Base-by-base conservation (phyloP, 2,113 vertebrate genomes). In the Acrocephalus kingi region DNA sequence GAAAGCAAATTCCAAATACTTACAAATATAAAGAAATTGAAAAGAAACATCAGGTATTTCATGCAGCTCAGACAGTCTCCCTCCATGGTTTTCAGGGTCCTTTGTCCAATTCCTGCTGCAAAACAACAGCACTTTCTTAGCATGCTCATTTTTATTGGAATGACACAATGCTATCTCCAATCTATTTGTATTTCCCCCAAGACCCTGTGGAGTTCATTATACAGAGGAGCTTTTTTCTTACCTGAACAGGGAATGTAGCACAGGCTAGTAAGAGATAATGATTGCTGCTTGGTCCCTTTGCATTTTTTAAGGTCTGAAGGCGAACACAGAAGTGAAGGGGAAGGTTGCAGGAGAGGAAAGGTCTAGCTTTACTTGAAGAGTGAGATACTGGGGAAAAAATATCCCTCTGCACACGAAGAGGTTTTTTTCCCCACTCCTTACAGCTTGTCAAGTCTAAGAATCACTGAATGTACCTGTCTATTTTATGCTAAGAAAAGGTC, bases 1-100 rank as follows among this genome's bases (percentile, higher is more conserved):
- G 39, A 69, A 68, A 55, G 23, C 7, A 8, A 49, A 61, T 87
- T 91, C 4, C 54, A 83, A 96, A 94, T 97, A 99, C 99, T 99
- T 97, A 99, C 99, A 96, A 99, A 99, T 93, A 99, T 99, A 96
- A 99, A 98, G 97, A 99, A 99, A 97, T 99, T 99, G 97, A 99
- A 99, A 96, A 99, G 98, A 94, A 99, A 99, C 99, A 99, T 99
- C 97, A 99, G 98, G 76, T 99, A 99, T 96, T 99, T 99, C 98
- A 99, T 98, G 90, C 99, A 99, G 98, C 98, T 99, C 94, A 99
- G 98, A 81, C 98, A 99, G 97, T 99, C 99, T 24, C 99, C 99
- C 96, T 99, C 99, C 99, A 99, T 99, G 97, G 94, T 97, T 83
- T 31, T 97, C 96, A 95, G 93, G n/a, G 96, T 98, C 96, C 95